Percentiles rank a stretch among this genome's conserved stretches.
Evolutionary conservation across 92 coral and sea anemone species (phyloP).

Genomic region (Phymanthus crucifer): DNA sequence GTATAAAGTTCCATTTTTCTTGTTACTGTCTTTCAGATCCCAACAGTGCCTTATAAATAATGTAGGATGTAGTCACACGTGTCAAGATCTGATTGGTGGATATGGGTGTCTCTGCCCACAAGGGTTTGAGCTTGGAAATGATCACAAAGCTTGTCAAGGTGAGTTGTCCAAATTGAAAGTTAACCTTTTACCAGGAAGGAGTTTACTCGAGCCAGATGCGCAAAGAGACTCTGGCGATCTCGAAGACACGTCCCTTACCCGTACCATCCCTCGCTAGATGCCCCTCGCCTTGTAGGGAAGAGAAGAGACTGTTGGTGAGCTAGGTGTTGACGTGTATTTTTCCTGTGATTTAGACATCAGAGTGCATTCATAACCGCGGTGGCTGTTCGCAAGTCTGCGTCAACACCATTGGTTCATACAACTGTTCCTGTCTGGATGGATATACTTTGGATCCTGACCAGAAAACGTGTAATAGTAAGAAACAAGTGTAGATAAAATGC

Average conservation of each 20-base stretch:
- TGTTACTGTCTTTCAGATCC: neutral
- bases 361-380: conserved; percentile 60
- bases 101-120: conserved; percentile 54
- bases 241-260: no score
- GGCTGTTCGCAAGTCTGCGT: conserved; percentile 58
- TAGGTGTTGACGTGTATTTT: conserved; percentile 37
- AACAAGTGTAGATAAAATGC: neutral
- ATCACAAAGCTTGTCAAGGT: conserved; percentile 18
- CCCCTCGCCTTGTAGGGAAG: no score
- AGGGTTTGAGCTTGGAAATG: conserved; percentile 59
- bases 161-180: no score
- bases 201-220: no score
- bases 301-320: no score
- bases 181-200: no score
- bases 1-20: no score
- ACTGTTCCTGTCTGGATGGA: conserved; percentile 66
- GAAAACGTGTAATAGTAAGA: conserved; percentile 51
- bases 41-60: conserved; percentile 50
- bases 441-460: conserved; percentile 43
- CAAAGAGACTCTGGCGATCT: no score
- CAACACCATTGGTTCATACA: conserved; percentile 51
- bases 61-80: conserved; percentile 58
- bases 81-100: conserved; percentile 50
- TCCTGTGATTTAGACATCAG: conserved; percentile 41
- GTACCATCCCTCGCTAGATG: no score